These are phyloP conservation scores for Synanthedon vespiformis DNA, from an alignment of 2,888 invertebrate genomes.

Conservation along the genomic window DNA sequence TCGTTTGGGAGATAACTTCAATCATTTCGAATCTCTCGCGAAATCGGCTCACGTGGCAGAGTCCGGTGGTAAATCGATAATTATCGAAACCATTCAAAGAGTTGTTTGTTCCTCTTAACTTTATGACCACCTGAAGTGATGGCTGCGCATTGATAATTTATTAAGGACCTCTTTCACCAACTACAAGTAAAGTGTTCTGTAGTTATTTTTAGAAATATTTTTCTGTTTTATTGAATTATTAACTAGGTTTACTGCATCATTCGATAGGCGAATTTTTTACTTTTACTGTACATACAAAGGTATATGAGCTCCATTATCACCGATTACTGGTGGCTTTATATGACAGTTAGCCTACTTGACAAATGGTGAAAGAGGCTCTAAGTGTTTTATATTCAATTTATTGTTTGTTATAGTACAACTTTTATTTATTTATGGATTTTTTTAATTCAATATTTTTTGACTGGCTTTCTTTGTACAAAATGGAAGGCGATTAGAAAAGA, in stretches of 20 bases:
- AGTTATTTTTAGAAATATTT: no score
- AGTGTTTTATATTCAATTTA: background rate
- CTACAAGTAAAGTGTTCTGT: no score
- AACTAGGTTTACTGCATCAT: no score
- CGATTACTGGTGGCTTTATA: no score
- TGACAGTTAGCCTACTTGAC: no score
- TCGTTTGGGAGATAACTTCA: conserved; percentile 40
- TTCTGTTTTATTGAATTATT: no score
- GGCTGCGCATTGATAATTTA: background rate
- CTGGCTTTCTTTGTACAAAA: background rate
- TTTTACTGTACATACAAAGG: no score
- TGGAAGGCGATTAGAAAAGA: no score
- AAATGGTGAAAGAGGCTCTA: no score
- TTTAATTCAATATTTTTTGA: background rate
- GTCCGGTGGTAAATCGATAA: conserved; percentile 9
- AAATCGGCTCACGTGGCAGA: conserved; percentile 12
- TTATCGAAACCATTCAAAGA: conserved; percentile 18
- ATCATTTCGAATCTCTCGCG: conserved; percentile 33
- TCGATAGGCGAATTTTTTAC: no score
- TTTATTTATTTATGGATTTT: background rate
- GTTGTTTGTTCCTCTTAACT: conserved; percentile 5
- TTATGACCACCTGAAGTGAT: background rate
- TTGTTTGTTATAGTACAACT: background rate
- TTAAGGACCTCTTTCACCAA: no score
- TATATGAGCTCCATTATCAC: no score